A percentile compares a stretch with the other conserved stretches of the same genome.
These are phyloP conservation scores for Bovichtus diacanthus DNA, from an alignment of 2,797 vertebrate genomes.

Conservation along the genomic window DNA sequence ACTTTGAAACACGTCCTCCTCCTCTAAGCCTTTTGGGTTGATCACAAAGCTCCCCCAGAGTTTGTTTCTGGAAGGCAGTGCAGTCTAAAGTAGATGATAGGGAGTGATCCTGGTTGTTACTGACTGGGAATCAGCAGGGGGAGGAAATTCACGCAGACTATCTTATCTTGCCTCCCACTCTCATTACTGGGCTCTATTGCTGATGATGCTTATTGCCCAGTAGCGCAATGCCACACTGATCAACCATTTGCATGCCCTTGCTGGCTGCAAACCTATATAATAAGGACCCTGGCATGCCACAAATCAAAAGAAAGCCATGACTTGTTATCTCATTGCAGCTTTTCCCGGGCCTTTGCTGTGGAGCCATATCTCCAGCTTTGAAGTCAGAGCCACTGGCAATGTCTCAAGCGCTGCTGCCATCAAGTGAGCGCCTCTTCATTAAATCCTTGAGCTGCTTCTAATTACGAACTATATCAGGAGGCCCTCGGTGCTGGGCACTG, in stretches of 20 bases:
- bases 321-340: conserved; percentile 88
- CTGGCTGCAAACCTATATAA: conserved; percentile 78
- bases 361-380: conserved; percentile 87
- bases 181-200: conserved; percentile 62
- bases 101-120: conserved; percentile 50
- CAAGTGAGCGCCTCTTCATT: conserved; percentile 82
- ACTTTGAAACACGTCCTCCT: conserved; percentile 66
- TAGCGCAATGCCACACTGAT: conserved; percentile 65
- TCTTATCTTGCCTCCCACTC: conserved; percentile 66
- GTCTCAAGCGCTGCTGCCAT: conserved; percentile 81
- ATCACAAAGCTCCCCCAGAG: conserved; percentile 60
- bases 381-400: conserved; percentile 86
- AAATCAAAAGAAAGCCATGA: conserved; percentile 87
- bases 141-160: conserved; percentile 30
- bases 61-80: conserved; percentile 66
- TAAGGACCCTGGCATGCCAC: conserved; percentile 78
- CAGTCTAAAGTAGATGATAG: conserved; percentile 39
- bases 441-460: conserved; percentile 83
- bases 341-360: conserved; percentile 76
- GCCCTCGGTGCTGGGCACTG: conserved; percentile 59
- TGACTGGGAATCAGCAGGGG: conserved; percentile 42
- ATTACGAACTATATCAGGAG: conserved; percentile 74
- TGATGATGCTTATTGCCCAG: conserved; percentile 61
- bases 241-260: conserved; percentile 62
- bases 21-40: conserved; percentile 50